Evolutionary conservation across 2,888 invertebrate species (phyloP).

Genomic region (Phoenoteleia sp.): DNA sequence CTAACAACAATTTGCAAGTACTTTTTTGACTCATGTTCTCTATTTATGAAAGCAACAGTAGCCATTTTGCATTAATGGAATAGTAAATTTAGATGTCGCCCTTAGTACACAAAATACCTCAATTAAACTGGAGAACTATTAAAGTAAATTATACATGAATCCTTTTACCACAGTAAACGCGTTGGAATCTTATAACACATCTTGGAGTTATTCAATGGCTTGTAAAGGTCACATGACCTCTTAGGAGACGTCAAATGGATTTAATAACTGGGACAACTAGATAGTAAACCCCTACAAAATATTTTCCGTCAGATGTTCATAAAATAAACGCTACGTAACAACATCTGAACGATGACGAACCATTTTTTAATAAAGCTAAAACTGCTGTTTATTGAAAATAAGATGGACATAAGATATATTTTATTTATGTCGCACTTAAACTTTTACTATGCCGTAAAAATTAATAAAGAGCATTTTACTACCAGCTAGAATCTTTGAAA

Average conservation of each 20-base stretch:
- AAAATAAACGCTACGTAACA: slow-evolving; percentile 12
- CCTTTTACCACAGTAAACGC: no score
- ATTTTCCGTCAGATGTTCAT: slow-evolving; percentile 20
- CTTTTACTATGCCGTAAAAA: neutral
- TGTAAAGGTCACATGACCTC: no score
- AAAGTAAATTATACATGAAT: neutral
- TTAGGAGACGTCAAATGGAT: slow-evolving; percentile 9
- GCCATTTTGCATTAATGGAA: slow-evolving; percentile 11
- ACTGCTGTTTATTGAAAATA: slow-evolving; percentile 16
- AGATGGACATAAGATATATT: neutral
- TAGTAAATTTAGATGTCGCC: neutral
- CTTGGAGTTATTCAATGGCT: no score
- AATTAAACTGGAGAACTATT: neutral
- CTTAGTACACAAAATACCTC: neutral
- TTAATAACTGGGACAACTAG: slow-evolving; percentile 37
- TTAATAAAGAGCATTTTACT: neutral
- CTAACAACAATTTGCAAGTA: neutral
- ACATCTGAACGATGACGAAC: no score
- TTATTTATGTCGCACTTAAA: neutral
- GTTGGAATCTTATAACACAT: no score
- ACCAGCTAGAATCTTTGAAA: neutral
- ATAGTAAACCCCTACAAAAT: slow-evolving; percentile 15
- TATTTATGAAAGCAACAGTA: neutral
- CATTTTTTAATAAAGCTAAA: no score
- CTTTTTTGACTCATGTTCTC: neutral